Conservation (phyloP, 2,797 vertebrate species). For the Eulemur mongoz region DNA sequence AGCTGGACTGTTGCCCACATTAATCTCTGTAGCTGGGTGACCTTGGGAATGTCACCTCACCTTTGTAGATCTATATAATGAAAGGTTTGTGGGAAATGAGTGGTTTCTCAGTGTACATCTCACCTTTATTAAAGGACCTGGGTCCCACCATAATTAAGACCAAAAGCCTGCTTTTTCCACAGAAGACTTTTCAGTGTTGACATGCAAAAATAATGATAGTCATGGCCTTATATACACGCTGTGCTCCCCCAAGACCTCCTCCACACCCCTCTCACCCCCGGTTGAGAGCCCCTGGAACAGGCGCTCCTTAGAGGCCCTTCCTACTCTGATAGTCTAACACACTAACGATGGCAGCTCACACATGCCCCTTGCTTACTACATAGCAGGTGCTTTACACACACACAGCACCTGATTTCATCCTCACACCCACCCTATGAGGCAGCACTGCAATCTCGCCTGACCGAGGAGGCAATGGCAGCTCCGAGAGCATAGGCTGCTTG, state of each 20-base stretch:
- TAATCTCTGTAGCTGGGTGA: conserved; percentile 25
- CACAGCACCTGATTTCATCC: not conserved
- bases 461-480: not conserved
- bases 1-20: not conserved
- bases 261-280: not conserved
- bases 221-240: not conserved
- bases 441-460: not conserved
- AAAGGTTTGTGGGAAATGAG: not conserved
- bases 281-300: not conserved
- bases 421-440: not conserved
- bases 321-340: not conserved
- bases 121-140: conserved; percentile 38
- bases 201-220: not conserved
- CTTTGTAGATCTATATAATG: conserved; percentile 31
- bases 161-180: conserved; percentile 31
- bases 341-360: not conserved
- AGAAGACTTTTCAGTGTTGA: conserved; percentile 4
- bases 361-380: not conserved
- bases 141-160: not conserved
- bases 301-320: not conserved
- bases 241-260: not conserved
- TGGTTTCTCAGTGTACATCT: conserved; percentile 14
- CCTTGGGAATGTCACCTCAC: not conserved
- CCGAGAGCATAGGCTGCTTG: not conserved
- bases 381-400: not conserved